Percentiles rank a stretch among this genome's conserved stretches.
These are phyloP conservation scores for Drosophila nigritarsus DNA, from an alignment of 2,888 invertebrate genomes.

Conservation along the genomic window DNA sequence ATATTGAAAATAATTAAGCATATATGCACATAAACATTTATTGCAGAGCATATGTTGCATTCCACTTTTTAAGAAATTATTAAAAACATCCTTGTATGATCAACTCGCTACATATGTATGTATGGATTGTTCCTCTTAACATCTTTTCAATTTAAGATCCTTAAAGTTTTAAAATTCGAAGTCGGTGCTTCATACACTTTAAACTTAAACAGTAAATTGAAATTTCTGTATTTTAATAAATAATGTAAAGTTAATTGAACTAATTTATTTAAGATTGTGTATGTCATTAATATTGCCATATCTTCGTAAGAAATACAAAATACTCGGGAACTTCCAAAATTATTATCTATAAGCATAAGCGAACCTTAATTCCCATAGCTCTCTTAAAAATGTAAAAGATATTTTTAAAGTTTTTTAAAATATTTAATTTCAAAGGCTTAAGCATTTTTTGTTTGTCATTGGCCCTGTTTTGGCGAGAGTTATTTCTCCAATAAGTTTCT, in stretches of 20 bases:
- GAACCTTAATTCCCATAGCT: background rate
- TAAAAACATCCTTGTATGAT: slow-evolving; percentile 4
- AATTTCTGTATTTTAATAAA: background rate
- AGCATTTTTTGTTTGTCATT: background rate
- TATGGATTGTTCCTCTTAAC: background rate
- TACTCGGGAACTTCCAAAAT: background rate
- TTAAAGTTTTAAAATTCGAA: background rate
- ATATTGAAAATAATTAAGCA: slow-evolving; percentile 1
- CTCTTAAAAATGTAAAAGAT: background rate
- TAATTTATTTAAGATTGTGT: background rate
- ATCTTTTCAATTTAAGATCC: background rate
- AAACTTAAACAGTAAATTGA: background rate
- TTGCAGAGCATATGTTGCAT: background rate
- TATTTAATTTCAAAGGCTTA: no score
- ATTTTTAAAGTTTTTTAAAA: no score
- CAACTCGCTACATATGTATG: background rate
- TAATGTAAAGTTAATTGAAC: background rate
- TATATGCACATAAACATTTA: slow-evolving; percentile 1
- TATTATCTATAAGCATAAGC: background rate
- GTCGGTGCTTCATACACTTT: background rate
- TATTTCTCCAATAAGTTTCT: background rate
- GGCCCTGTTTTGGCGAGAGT: background rate
- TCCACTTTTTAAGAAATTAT: background rate
- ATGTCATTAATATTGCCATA: no score
- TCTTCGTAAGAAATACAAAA: background rate